These are phyloP conservation scores for Pangasius mekongensis DNA, from an alignment of 2,797 vertebrate genomes.

Conservation along the genomic window DNA sequence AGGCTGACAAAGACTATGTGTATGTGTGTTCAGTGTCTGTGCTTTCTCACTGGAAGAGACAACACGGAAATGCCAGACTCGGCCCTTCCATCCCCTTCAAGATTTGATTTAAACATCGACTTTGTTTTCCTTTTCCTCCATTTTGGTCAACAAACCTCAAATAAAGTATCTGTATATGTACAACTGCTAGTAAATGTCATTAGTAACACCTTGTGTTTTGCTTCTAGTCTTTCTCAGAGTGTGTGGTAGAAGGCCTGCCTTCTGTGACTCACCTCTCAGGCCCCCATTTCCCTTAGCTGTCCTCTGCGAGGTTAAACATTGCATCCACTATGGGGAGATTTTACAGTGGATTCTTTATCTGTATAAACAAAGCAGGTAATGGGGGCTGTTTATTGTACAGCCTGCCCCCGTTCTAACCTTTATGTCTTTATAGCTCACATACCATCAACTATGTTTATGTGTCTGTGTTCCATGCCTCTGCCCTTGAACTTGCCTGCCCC, in stretches of 20 bases:
- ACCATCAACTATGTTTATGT: constrained; percentile 78
- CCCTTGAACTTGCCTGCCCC: constrained; percentile 78
- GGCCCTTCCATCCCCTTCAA: constrained; percentile 23
- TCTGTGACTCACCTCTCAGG: constrained; percentile 51
- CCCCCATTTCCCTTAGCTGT: constrained; percentile 34
- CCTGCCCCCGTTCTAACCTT: constrained; percentile 78
- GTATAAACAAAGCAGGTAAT: constrained; percentile 80
- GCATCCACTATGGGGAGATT: constrained; percentile 54
- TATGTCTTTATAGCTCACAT: constrained; percentile 79
- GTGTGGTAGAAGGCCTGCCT: constrained; percentile 36
- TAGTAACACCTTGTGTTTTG: constrained; percentile 43
- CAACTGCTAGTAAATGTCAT: constrained; percentile 49
- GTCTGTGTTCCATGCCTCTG: constrained; percentile 73
- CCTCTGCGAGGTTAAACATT: constrained; percentile 52
- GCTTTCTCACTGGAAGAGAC: constrained; percentile 34
- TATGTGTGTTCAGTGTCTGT: constrained; percentile 27
- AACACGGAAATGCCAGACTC: constrained; percentile 31
- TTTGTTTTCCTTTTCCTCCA: constrained; percentile 41
- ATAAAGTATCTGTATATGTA: constrained; percentile 35
- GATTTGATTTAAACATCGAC: constrained; percentile 38
- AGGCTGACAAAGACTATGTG: neutral
- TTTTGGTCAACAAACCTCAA: constrained; percentile 33
- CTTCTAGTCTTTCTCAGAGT: neutral
- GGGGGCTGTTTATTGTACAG: constrained; percentile 79
- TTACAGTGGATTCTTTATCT: constrained; percentile 73